Evolutionary conservation across 2,888 invertebrate species (phyloP), one percentile per base, ranked within the genome.

Genomic region (Tachystola acroxantha): DNA sequence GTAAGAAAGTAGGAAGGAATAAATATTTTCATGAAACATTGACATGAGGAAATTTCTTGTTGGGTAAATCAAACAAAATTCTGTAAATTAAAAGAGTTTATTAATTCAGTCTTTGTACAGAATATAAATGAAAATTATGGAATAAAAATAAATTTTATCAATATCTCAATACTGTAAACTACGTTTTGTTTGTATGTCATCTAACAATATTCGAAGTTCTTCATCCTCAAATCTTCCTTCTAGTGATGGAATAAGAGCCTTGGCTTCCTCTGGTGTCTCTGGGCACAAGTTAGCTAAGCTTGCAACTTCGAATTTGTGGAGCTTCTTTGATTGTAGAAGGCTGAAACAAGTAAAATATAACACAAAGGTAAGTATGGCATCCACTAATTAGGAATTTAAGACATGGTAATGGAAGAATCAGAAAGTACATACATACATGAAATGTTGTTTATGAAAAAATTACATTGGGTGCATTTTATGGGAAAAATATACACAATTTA

Each of bases 171-270:
- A 98, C 74, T 99, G 99, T 68, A 99, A 95, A 78, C 98, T 98
- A 67, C 98, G 91, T 76, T 99, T 99, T 0, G 98, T 98, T 80
- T 98, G 97, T 69, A 99, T 97, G 68, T 99, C 99, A 68, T 99
- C 99, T 42, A 99, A 87, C 54, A 99, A 93, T 66, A 97, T 95
- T 54, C 97, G 91, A n/a, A 99, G 87, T 78, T 99, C 99, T 70
- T 99, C 99, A 75, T 99, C 99, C 79, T 98, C 98, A 84, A 99
- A 96, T 56, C 99, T 91, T 25, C 98, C 98, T 78, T 99, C 99
- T 46, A 99, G 82, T 48, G 98, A 98, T 40, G 98, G 99, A 66
- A 99, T 97, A 7, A 99, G 86, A 10, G 98, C 95, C 84, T 99
- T 99, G 0, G 99, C 98, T 87, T 99, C 99, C 67, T 99, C 99